These are phyloP conservation scores for Mythimna impura DNA, from an alignment of 2,888 invertebrate genomes.

Conservation along the genomic window DNA sequence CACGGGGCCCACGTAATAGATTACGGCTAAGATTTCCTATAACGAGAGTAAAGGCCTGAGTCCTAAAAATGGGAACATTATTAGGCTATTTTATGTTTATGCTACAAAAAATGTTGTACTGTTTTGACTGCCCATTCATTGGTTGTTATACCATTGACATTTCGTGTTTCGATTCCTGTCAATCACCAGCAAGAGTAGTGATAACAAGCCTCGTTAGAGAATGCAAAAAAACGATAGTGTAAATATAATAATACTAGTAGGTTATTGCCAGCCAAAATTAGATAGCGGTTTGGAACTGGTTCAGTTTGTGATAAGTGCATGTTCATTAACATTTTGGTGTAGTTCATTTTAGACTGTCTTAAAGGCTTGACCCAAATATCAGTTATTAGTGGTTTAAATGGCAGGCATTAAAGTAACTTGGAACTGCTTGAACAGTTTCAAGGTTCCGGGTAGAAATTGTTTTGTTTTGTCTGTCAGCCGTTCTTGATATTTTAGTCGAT, in stretches of 20 bases:
- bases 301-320: conserved; percentile 61
- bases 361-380: conserved; percentile 60
- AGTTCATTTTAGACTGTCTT: conserved; percentile 60
- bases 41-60: too few species aligned
- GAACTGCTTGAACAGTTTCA: conserved; percentile 38
- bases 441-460: conserved; percentile 33
- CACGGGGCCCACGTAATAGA: too few species aligned
- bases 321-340: conserved; percentile 63
- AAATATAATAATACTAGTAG: conserved; percentile 51
- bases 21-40: not conserved
- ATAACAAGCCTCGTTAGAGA: conserved; percentile 50
- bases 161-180: conserved; percentile 51
- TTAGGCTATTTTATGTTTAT: too few species aligned
- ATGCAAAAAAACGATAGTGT: conserved; percentile 57
- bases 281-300: conserved; percentile 59
- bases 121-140: conserved; percentile 37
- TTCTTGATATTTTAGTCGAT: conserved; percentile 2
- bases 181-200: conserved; percentile 47
- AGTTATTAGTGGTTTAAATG: conserved; percentile 55
- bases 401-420: conserved; percentile 39
- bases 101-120: conserved; percentile 27
- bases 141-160: conserved; percentile 48
- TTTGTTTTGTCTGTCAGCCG: conserved; percentile 10
- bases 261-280: conserved; percentile 55
- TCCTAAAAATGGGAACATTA: too few species aligned